These are phyloP conservation scores for Neostethus bicornis DNA, from an alignment of 2,797 vertebrate species.

Conservation along the genomic window DNA sequence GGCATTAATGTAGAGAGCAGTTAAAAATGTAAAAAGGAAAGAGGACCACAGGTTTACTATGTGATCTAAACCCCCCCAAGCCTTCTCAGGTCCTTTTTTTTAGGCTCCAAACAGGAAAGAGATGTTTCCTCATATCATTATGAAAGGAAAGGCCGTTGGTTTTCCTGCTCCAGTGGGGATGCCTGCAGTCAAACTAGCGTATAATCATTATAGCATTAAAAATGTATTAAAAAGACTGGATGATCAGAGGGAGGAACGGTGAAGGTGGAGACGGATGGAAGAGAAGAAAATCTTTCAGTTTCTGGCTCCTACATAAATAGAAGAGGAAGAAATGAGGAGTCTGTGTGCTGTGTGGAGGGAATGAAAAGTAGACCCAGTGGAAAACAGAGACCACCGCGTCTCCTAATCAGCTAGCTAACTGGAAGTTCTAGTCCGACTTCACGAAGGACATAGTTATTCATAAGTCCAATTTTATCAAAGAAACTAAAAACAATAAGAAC, in stretches of 20 bases:
- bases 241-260: conserved; percentile 60
- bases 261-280: conserved; percentile 3
- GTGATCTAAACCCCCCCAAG: conserved; percentile 41
- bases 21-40: conserved; percentile 9
- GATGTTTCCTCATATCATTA: conserved; percentile 73
- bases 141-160: conserved; percentile 63
- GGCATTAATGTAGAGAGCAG: conserved; percentile 14
- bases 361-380: conserved; percentile 20
- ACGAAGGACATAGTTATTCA: too few species aligned
- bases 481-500: too few species aligned
- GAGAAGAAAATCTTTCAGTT: conserved; percentile 20
- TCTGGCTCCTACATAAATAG: conserved; percentile 23
- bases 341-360: conserved; percentile 13
- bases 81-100: conserved; percentile 22
- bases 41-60: conserved; percentile 22
- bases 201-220: conserved; percentile 78
- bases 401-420: conserved; percentile 54
- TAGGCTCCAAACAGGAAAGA: conserved; percentile 32
- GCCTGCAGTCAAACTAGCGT: conserved; percentile 68
- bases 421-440: conserved; percentile 51
- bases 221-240: conserved; percentile 77
- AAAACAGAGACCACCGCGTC: conserved; percentile 23
- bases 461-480: conserved; percentile 45
- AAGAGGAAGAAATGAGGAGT: conserved; percentile 9
- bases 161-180: conserved; percentile 57